Evolutionary conservation across 2,797 vertebrate species (phyloP).

Genomic region (Lemur catta): DNA sequence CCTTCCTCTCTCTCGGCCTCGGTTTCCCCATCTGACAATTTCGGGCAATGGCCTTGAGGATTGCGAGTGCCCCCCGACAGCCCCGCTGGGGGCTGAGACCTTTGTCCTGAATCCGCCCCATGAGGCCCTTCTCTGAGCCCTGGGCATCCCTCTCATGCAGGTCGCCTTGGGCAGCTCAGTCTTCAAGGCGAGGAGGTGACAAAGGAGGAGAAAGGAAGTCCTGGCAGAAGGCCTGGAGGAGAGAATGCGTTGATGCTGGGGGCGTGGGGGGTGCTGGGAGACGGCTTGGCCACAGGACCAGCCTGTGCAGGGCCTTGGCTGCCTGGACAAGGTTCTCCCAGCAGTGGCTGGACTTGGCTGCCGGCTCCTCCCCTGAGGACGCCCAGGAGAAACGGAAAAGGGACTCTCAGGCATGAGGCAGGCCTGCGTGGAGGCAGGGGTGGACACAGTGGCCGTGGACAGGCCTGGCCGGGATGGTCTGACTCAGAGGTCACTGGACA

Average conservation of each 20-base stretch:
- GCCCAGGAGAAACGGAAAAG: background rate
- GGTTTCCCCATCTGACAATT: background rate
- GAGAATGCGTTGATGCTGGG: background rate
- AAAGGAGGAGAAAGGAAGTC: background rate
- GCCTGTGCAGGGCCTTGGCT: rapidly evolving
- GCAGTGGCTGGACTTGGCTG: background rate
- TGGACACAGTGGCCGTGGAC: background rate
- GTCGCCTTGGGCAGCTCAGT: too few relatives aligned
- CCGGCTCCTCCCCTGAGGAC: background rate
- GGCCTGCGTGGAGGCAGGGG: background rate
- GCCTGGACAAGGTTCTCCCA: background rate
- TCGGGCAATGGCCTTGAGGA: background rate
- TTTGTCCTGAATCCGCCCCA: background rate
- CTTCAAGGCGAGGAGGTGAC: background rate
- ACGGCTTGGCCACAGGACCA: rapidly evolving
- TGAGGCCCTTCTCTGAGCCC: background rate
- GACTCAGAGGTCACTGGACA: background rate
- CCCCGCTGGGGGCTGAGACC: background rate
- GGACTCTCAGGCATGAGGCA: background rate
- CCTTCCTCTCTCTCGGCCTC: background rate
- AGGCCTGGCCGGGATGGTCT: background rate
- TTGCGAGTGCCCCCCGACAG: background rate
- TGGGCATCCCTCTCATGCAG: rapidly evolving
- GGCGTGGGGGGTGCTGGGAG: rapidly evolving
- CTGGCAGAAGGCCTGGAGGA: background rate